These are phyloP conservation scores for Unio delphinus DNA, from an alignment of 2,888 invertebrate species.

Conservation along the genomic window DNA sequence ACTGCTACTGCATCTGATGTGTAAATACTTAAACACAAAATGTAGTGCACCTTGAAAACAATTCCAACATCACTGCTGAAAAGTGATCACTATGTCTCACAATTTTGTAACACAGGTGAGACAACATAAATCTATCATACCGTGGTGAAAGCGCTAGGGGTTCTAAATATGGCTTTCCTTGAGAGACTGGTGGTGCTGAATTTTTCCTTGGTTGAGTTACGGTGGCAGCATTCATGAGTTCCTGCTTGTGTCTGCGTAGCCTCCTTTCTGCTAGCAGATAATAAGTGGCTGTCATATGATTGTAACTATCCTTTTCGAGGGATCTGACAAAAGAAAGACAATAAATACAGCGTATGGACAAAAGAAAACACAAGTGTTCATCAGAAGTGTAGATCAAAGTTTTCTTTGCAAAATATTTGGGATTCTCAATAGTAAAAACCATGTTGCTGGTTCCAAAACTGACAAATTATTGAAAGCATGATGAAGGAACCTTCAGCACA, in stretches of 20 bases:
- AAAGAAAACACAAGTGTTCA: no score
- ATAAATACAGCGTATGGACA: neutral
- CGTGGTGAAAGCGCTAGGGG: constrained; percentile 71
- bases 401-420: no score
- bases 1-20: no score
- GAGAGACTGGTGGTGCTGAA: constrained; percentile 39
- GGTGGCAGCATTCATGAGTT: constrained; percentile 71
- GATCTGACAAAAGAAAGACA: constrained; percentile 76
- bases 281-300: constrained; percentile 98
- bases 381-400: no score
- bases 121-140: constrained; percentile 44
- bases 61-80: no score
- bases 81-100: no score
- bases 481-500: no score
- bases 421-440: no score
- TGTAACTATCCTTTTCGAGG: constrained; percentile 95
- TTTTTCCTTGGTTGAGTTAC: constrained; percentile 66
- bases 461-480: no score
- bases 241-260: constrained; percentile 73
- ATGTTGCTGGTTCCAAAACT: no score
- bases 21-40: no score
- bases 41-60: no score
- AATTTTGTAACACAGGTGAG: neutral
- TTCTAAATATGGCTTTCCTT: constrained; percentile 72
- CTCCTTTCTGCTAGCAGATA: constrained; percentile 95